These are phyloP conservation scores for Pyrgilauda ruficollis DNA, from an alignment of 2,113 vertebrate species.

Conservation along the genomic window DNA sequence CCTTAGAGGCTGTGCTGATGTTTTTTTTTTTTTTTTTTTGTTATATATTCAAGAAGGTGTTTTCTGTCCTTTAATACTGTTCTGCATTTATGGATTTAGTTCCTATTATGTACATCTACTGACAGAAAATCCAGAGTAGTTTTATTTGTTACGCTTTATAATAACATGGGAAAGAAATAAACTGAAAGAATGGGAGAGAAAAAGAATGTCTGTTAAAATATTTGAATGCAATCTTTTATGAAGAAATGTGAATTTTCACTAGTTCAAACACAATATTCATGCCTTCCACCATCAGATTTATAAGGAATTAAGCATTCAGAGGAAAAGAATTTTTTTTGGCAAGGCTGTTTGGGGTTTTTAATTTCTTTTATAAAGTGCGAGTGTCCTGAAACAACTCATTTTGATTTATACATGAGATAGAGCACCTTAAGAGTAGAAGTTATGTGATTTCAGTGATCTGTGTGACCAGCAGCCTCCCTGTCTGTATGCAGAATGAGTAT, in stretches of 20 bases:
- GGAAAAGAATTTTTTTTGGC: not conserved
- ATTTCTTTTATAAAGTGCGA: not conserved
- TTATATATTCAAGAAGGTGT: not conserved
- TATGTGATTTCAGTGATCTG: not conserved
- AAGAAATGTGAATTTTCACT: not conserved
- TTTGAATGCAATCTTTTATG: not conserved
- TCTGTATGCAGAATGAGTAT: not conserved
- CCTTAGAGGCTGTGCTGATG: not conserved
- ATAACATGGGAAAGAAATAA: not conserved
- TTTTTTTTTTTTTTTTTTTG: not conserved
- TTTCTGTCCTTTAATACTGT: not conserved
- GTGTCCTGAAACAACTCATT: not conserved
- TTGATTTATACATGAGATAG: not conserved
- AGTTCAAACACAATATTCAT: not conserved
- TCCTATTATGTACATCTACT: not conserved
- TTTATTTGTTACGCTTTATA: not conserved
- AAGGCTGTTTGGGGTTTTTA: not conserved
- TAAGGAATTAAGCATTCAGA: not conserved
- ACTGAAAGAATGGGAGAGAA: not conserved
- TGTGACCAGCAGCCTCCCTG: not conserved
- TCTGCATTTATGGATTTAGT: not conserved
- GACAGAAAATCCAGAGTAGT: not conserved
- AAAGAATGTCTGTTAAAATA: not conserved
- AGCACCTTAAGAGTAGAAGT: not conserved
- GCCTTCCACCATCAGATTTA: not conserved